Base-by-base conservation (phyloP, 2,797 vertebrate genomes). In the Acestrorhynchus altus region DNA sequence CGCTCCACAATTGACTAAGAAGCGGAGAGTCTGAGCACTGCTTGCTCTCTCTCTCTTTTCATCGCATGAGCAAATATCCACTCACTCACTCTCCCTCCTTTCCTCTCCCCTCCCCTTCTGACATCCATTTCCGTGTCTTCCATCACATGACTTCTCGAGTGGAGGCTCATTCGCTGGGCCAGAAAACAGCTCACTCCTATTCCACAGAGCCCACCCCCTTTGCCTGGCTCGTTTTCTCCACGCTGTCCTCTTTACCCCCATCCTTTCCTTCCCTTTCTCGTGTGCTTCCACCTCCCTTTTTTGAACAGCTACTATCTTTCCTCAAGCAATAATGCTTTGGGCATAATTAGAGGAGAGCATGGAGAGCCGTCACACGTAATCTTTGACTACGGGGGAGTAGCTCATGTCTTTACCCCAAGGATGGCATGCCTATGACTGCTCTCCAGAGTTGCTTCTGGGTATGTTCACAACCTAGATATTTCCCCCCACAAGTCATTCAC, bases 91-190 rank as follows among this genome's bases (percentile, higher is more conserved):
- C 56, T 82, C 65, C n/a, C 65, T 84, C 83, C 78, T 88, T 87
- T 56, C 28, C 63, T 72, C 49, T 35, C 8, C 67, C 22, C 73
- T 65, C 76, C 46, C 66, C n/a, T 64, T 69, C 81, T 28, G 66
- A 68, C 73, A 83, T 81, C 72, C 56, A 72, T 77, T 77, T 86
- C 74, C 65, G 65, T 71, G 70, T 49, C 69, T 74, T 47, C 31
- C 11, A 70, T 91, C 93, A 94, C 61, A 86, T 94, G 93, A 90
- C 80, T 82, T 22, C 54, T 65, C 85, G 84, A 87, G 84, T 87
- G 83, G 83, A 81, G 79, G 81, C 72, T 85, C 65, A 91, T 91
- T 93, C 79, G 92, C 79, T 88, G 77, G 47, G 79, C 65, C 72
- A 44, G 1, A 66, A 57, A 84, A 71, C 47, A 24, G 74, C 83